Percentiles rank a stretch among this genome's conserved stretches.
These are phyloP conservation scores for Chromobotia macracanthus DNA, from an alignment of 2,797 vertebrate genomes.

Conservation along the genomic window DNA sequence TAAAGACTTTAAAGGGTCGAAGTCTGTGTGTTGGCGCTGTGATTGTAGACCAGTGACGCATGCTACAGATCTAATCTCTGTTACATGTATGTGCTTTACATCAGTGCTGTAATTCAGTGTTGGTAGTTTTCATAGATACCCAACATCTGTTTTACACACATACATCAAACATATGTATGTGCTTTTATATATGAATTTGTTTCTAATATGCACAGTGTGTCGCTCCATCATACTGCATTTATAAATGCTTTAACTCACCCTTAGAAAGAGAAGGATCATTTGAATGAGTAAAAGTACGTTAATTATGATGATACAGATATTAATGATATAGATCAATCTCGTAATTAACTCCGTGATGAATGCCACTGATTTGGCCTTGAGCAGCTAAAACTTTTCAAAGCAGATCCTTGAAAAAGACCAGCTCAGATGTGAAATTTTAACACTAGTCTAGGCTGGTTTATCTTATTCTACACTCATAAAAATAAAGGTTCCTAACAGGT, in stretches of 20 bases:
- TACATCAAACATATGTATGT: background rate
- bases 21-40: background rate
- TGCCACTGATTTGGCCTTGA: conserved; percentile 26
- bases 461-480: too few species aligned
- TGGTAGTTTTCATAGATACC: background rate
- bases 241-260: conserved; percentile 19
- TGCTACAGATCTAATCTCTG: background rate
- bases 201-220: conserved; percentile 9
- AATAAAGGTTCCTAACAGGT: too few species aligned
- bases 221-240: conserved; percentile 4
- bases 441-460: too few species aligned
- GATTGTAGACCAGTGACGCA: background rate
- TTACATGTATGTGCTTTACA: conserved; percentile 18
- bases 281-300: conserved; percentile 4
- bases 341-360: conserved; percentile 46
- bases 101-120: background rate
- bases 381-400: conserved; percentile 24
- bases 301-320: conserved; percentile 39
- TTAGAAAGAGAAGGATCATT: conserved; percentile 32
- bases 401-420: background rate
- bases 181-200: conserved; percentile 10
- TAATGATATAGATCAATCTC: conserved; percentile 28
- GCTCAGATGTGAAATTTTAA: too few species aligned
- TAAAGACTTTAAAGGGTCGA: background rate
- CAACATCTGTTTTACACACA: conserved; percentile 1